A percentile compares a stretch with the other conserved stretches of the same genome.
Evolutionary conservation across 2,888 invertebrate species (phyloP).

Genomic region (Xanthorhoe designata): DNA sequence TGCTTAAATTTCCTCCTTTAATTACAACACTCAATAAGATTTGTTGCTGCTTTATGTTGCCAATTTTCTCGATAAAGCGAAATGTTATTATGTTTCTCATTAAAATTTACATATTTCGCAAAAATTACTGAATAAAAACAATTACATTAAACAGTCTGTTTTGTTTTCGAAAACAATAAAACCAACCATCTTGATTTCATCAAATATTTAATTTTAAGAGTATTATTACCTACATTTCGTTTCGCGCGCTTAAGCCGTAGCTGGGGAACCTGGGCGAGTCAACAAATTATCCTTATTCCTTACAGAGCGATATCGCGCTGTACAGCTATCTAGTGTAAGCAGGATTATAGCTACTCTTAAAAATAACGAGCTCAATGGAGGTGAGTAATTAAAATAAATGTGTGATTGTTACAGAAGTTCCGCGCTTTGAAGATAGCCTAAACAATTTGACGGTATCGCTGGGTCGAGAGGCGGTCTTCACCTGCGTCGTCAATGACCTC

Average conservation of each 20-base stretch:
- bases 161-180: neutral
- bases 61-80: slow-evolving; percentile 14
- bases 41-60: slow-evolving; percentile 15
- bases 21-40: slow-evolving; percentile 40
- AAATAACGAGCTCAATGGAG: slow-evolving; percentile 37
- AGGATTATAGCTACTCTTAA: slow-evolving; percentile 40
- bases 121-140: neutral
- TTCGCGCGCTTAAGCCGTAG: slow-evolving; percentile 7
- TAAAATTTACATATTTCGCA: neutral
- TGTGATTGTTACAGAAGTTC: slow-evolving; percentile 81
- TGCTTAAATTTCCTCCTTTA: slow-evolving; percentile 41
- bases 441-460: slow-evolving; percentile 93
- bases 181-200: slow-evolving; percentile 1
- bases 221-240: slow-evolving; percentile 2
- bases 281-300: slow-evolving; percentile 20
- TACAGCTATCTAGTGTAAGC: slow-evolving; percentile 28
- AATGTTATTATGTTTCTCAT: neutral
- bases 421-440: slow-evolving; percentile 92
- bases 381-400: slow-evolving; percentile 47
- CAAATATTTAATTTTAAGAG: slow-evolving; percentile 13
- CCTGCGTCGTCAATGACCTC: slow-evolving; percentile 94
- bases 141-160: neutral
- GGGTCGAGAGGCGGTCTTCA: slow-evolving; percentile 93
- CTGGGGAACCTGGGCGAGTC: slow-evolving; percentile 8
- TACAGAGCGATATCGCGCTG: slow-evolving; percentile 25